phyloP scores from a whole-genome alignment of 1,140 invertebrate genomes.

The Propsilocerus akamusi region DNA sequence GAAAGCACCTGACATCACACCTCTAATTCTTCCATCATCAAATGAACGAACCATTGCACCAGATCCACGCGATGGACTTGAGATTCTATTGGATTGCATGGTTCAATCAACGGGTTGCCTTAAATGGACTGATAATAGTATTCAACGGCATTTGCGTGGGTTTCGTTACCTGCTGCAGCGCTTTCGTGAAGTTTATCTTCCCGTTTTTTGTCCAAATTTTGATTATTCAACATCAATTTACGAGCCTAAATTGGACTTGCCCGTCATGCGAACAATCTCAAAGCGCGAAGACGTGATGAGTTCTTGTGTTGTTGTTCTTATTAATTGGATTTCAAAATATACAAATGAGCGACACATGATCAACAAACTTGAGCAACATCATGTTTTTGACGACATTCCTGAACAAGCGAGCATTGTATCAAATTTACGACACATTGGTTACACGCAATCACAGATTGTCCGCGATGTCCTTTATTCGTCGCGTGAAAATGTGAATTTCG shows the following conservation, averaged over 20 bases:
- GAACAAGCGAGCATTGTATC: constrained; percentile 8
- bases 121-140: constrained; percentile 74
- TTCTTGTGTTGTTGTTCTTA: constrained; percentile 65
- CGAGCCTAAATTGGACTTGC: constrained; percentile 63
- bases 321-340: constrained; percentile 77
- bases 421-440: constrained; percentile 13
- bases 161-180: constrained; percentile 85
- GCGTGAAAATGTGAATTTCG: constrained; percentile 85
- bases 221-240: constrained; percentile 69
- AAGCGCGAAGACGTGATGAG: constrained; percentile 39
- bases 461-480: constrained; percentile 73
- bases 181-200: constrained; percentile 82
- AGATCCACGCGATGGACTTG: constrained; percentile 69
- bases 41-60: constrained; percentile 81
- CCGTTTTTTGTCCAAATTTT: constrained; percentile 79
- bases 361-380: constrained; percentile 24
- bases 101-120: constrained; percentile 74
- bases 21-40: constrained; percentile 63
- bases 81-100: constrained; percentile 77
- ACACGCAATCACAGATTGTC: constrained; percentile 36
- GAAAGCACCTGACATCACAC: constrained; percentile 57
- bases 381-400: constrained; percentile 23
- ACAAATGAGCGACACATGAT: constrained; percentile 39
- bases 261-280: constrained; percentile 30
- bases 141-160: constrained; percentile 52